These are phyloP conservation scores for Trididemnum miniatum DNA, from an alignment of 23 tunicate genomes.

Conservation along the genomic window DNA sequence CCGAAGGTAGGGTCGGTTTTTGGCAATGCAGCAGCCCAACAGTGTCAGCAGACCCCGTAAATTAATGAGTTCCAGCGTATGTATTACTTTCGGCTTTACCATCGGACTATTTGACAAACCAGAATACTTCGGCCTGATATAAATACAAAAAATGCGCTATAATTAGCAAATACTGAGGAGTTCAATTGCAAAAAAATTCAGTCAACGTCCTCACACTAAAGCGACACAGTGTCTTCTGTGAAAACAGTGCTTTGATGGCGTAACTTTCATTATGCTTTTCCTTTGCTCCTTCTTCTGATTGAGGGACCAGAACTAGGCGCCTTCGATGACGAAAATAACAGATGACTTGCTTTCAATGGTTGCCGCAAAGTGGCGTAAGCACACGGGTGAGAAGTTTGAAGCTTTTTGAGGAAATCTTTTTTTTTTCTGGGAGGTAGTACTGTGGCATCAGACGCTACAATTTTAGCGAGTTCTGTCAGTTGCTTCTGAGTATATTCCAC, in stretches of 20 bases:
- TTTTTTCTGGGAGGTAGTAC: conserved; percentile 43
- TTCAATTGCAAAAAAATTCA: no score
- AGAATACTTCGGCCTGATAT: neutral
- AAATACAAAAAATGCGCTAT: neutral
- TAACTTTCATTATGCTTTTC: neutral
- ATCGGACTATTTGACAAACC: no score
- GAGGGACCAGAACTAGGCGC: conserved; percentile 28
- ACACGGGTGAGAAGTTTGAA: conserved; percentile 46
- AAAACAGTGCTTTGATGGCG: neutral
- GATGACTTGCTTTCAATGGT: conserved; percentile 31
- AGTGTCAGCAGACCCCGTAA: no score
- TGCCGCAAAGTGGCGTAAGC: conserved; percentile 36
- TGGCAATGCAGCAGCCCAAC: no score
- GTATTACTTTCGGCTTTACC: no score
- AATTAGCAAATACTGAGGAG: neutral
- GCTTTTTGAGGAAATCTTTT: conserved; percentile 65
- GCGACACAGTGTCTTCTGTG: neutral
- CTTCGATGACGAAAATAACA: neutral
- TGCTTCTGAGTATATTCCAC: conserved; percentile 51
- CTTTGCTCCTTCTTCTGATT: conserved; percentile 21
- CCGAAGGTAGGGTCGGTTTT: no score
- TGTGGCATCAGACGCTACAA: conserved; percentile 2
- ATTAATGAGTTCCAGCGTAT: no score
- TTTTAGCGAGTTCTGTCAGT: conserved; percentile 27
- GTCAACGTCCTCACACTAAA: no score